These are phyloP conservation scores for Pithys albifrons DNA, from an alignment of 2,113 vertebrate genomes.

Conservation along the genomic window DNA sequence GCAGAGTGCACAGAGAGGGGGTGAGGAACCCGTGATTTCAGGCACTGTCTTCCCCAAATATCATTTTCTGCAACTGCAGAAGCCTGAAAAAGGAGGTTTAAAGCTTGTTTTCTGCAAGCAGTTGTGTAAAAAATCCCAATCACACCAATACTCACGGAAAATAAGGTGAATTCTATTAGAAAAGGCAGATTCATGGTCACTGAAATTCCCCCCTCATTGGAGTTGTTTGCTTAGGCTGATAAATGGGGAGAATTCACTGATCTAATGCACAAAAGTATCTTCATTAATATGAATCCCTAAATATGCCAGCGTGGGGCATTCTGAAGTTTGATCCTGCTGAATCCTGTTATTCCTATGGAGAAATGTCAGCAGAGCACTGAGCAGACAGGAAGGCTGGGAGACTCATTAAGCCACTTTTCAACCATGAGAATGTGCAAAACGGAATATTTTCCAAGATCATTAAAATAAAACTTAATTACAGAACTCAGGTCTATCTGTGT, in stretches of 20 bases:
- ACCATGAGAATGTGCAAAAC: not conserved
- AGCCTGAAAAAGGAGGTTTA: not conserved
- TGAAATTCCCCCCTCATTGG: not conserved
- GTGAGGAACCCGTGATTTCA: not conserved
- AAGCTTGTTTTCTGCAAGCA: not conserved
- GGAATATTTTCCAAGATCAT: not conserved
- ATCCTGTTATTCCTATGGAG: not conserved
- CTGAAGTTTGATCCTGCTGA: not conserved
- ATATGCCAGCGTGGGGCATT: not conserved
- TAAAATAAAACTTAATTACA: conserved; percentile 48
- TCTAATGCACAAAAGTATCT: not conserved
- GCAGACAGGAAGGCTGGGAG: not conserved
- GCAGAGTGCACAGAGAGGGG: not conserved
- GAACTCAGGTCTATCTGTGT: conserved; percentile 4
- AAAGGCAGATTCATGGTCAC: not conserved
- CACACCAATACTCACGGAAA: not conserved
- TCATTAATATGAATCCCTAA: not conserved
- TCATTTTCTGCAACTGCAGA: not conserved
- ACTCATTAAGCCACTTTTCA: not conserved
- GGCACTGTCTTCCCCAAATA: not conserved
- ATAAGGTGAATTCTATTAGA: not conserved
- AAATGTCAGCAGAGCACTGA: not conserved
- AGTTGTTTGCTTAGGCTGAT: not conserved
- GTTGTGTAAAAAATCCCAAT: not conserved
- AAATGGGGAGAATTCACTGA: not conserved